phyloP scores from a whole-genome alignment of 30 jellyfish, hydroid and myxozoan genomes.

The Pelagia noctiluca region DNA sequence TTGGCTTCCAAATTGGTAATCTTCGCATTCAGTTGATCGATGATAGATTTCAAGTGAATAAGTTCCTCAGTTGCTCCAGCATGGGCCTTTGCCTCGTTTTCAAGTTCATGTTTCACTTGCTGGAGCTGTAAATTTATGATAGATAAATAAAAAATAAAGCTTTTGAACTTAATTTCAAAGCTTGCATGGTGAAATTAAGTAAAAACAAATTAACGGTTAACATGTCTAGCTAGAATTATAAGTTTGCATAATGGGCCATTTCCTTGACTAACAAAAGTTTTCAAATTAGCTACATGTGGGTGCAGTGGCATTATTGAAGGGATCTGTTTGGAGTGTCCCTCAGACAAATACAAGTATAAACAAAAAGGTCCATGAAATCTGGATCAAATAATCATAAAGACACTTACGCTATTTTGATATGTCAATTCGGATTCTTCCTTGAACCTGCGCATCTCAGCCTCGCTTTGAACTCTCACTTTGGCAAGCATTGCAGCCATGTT shows the following conservation, averaged over 20 bases:
- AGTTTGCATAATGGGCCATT: too few relatives aligned
- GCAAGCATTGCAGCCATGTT: slow-evolving; percentile 76
- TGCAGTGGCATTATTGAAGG: too few relatives aligned
- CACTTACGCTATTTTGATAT: slow-evolving; percentile 75
- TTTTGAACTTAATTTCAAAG: background rate
- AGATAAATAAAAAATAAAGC: background rate
- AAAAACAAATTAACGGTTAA: too few relatives aligned
- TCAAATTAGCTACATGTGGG: background rate
- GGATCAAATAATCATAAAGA: too few relatives aligned
- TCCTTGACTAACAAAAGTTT: too few relatives aligned
- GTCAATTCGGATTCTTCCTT: slow-evolving; percentile 89
- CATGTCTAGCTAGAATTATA: background rate
- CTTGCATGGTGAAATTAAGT: too few relatives aligned
- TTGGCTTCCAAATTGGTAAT: slow-evolving; percentile 72
- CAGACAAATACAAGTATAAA: too few relatives aligned
- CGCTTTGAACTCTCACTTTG: slow-evolving; percentile 86
- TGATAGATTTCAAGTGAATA: slow-evolving; percentile 88
- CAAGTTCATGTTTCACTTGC: slow-evolving; percentile 69
- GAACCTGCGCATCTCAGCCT: slow-evolving; percentile 80
- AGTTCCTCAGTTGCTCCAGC: slow-evolving; percentile 80
- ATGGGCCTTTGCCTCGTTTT: slow-evolving; percentile 75
- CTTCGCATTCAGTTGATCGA: slow-evolving; percentile 83
- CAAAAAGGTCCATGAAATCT: too few relatives aligned
- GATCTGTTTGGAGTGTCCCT: too few relatives aligned
- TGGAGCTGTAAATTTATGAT: slow-evolving; percentile 40